Conservation (phyloP, 1,140 invertebrate species). For the Macrosteles quadrilineatus region DNA sequence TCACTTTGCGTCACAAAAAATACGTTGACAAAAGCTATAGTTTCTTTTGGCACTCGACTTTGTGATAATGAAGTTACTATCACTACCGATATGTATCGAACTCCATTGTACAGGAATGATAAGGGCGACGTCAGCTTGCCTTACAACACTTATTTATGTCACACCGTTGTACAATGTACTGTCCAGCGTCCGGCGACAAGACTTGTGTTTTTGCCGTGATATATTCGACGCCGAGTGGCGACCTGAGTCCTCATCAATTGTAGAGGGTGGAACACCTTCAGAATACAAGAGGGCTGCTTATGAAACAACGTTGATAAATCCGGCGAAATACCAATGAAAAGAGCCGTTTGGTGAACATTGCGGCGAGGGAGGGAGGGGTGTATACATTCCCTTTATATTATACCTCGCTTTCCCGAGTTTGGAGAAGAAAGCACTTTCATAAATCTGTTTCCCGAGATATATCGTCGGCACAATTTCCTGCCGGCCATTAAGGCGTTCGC, state of each 20-base stretch:
- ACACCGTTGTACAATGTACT: too few species aligned
- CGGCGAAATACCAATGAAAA: background rate
- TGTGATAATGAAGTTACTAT: too few species aligned
- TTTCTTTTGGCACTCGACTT: too few species aligned
- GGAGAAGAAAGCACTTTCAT: slow-evolving; percentile 23
- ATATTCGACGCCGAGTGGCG: slow-evolving; percentile 2
- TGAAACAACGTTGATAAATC: background rate
- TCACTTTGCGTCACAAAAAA: too few species aligned
- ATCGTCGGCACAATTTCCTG: slow-evolving; percentile 11
- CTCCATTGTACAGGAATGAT: too few species aligned
- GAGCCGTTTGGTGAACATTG: background rate
- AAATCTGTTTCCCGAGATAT: slow-evolving; percentile 17
- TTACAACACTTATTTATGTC: too few species aligned
- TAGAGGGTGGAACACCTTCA: background rate
- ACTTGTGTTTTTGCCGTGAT: background rate
- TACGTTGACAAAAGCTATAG: too few species aligned
- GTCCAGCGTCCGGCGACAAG: background rate
- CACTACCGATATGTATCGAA: too few species aligned
- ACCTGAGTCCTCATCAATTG: slow-evolving; percentile 1
- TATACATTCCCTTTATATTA: slow-evolving; percentile 7
- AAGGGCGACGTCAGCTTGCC: too few species aligned
- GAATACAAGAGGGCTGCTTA: slow-evolving; percentile 6
- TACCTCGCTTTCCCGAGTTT: slow-evolving; percentile 13
- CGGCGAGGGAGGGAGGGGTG: background rate
- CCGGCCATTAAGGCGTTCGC: slow-evolving; percentile 14